Evolutionary conservation across 2,113 vertebrate genomes (phyloP).

Genomic region (Phalacrocorax pelagicus): DNA sequence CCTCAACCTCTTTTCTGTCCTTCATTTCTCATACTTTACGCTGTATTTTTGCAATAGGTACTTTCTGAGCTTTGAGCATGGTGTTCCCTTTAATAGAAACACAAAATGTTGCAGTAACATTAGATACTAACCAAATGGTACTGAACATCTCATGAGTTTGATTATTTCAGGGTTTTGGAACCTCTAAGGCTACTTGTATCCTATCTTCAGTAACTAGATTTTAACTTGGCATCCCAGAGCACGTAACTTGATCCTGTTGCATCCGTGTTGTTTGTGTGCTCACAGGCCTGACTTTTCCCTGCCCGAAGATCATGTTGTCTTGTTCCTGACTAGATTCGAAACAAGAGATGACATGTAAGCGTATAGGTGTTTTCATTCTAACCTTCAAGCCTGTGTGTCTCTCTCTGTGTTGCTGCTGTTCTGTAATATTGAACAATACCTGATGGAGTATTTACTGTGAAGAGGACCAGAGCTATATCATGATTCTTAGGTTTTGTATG

Average conservation of each 20-base stretch:
- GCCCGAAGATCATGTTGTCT: accelerated
- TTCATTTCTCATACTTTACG: neutral
- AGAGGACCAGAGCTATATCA: neutral
- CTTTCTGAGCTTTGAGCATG: neutral
- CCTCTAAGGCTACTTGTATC: neutral
- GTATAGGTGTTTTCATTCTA: neutral
- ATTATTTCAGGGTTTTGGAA: neutral
- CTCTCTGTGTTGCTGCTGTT: neutral
- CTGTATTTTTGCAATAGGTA: neutral
- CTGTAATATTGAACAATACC: neutral
- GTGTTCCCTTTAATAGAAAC: neutral
- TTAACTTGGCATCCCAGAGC: neutral
- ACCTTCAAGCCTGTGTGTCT: neutral
- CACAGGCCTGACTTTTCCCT: neutral
- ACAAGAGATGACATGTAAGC: neutral
- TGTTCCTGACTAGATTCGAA: neutral
- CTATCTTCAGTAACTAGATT: neutral
- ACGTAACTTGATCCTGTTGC: neutral
- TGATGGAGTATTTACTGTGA: neutral
- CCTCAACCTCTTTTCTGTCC: neutral
- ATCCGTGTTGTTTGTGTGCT: neutral
- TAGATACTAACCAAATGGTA: neutral
- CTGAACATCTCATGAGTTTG: neutral
- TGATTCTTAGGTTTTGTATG: neutral
- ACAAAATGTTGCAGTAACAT: neutral